Base-by-base conservation (phyloP, 1,140 invertebrate genomes). In the Drosophila yakuba region DNA sequence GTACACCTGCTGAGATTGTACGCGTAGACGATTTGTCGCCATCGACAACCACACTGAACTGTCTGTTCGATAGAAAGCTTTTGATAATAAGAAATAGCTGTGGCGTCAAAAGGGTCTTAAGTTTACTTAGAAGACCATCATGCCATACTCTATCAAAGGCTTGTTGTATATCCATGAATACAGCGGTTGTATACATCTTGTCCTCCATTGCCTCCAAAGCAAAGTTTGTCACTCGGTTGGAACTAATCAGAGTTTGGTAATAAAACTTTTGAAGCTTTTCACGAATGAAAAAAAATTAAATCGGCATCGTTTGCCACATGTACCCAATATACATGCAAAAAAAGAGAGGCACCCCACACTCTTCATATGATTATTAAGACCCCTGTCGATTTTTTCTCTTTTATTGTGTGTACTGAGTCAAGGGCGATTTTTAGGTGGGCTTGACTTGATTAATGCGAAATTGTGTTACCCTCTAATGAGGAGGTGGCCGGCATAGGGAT, bases 381-480 rank as follows among this genome's bases (percentile, higher is more conserved):
- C 66, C 25, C 28, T 41, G 67, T 47, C 36, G 64, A 23, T 17
- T 41, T 47, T 38, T 32, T 4, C 43, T 7, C 11, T 36, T 7
- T 28, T 14, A 32, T 28, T 57, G 38, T 62, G 8, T 47, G 41
- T 71, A 73, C 25, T 80, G 56, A 88, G 84, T 80, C 84, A 89
- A 84, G 84, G 84, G 47, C 78, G 60, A 20, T 59, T 56, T 47
- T 20, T 23, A 32, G 35, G 35, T 14, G 23, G 15, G 56, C 25
- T 25, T 28, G 45, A 61, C 50, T 76, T 77, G 74, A 77, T 77
- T 77, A 77, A 77, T 77, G 73, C 63, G 73, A 57, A 77, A 69
- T 61, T 76, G 74, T 77, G 36, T 44, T 50, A n/a, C 20, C 35
- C n/a, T 28, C 64, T 77, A 77, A 77, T 77, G 74, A 77, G 63